Evolutionary conservation across 1,140 invertebrate genomes (phyloP).

Genomic region (Drosophila sp.): DNA sequence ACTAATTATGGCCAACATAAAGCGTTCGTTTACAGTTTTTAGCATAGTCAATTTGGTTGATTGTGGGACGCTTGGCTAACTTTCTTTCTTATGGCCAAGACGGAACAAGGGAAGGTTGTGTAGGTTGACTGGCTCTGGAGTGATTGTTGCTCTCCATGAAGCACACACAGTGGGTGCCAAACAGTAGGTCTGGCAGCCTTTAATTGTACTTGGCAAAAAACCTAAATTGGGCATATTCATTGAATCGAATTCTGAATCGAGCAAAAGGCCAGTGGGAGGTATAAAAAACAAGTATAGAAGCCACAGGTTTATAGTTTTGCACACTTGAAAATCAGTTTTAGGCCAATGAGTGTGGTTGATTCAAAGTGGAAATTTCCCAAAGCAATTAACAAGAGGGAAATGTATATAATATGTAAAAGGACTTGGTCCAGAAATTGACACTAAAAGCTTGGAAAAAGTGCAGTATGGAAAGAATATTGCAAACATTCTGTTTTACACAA

Average conservation of each 20-base stretch:
- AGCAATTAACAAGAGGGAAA: constrained; percentile 5
- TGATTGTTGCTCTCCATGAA: constrained; percentile 9
- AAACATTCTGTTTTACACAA: neutral
- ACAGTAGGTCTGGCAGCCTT: constrained; percentile 1
- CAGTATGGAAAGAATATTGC: neutral
- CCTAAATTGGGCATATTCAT: constrained; percentile 26
- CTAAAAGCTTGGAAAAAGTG: neutral
- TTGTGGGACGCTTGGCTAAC: constrained; percentile 32
- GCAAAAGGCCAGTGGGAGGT: neutral
- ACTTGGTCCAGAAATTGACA: neutral
- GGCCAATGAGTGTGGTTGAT: constrained; percentile 11
- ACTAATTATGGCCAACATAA: constrained; percentile 30
- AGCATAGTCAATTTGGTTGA: constrained; percentile 4
- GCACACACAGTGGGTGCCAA: constrained; percentile 8
- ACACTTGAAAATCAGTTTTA: constrained; percentile 38
- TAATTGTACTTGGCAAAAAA: constrained; percentile 35
- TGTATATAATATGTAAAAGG: neutral
- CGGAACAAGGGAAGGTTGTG: constrained; percentile 2
- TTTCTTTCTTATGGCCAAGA: constrained; percentile 30
- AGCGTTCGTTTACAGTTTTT: constrained; percentile 41
- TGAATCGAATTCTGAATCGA: constrained; percentile 16
- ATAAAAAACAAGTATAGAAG: constrained; percentile 1
- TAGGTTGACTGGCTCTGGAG: constrained; percentile 10
- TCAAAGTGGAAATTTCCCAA: constrained; percentile 3
- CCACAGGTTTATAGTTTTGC: constrained; percentile 38